Base-by-base conservation (phyloP, 1,140 invertebrate species). In the Zaprionus davidi region DNA sequence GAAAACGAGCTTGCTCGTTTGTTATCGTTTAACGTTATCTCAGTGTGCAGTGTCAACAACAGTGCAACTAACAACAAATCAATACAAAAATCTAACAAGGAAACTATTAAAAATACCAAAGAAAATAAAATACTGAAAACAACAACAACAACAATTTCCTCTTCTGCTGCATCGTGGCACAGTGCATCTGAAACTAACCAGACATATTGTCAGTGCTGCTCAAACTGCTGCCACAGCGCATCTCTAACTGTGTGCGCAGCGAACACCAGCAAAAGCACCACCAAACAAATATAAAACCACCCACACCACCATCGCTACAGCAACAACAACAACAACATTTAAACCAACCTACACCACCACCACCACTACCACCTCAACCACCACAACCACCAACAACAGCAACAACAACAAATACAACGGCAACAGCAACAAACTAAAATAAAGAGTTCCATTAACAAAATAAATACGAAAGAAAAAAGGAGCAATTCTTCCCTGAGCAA, bases 401-500 rank as follows among this genome's bases (percentile, higher is more conserved):
- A 64, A 65, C 62, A 66, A 44, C n/a, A 62, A 26, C 28, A 59
- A 59, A 41, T 26, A 59, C 57, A 69, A 51, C 49, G 68, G 71
- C 76, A 63, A 62, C 55, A 71, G 46, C 72, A 65, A 51, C 57
- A 68, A 78, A 63, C 64, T 17, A 70, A 36, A 38, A 75, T 74
- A 64, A 51, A 24, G 65, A 67, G 24, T 59, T 49, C 49, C 55
- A 66, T 31, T 9, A 57, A 67, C 67, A 83, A 80, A 65, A 46
- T 57, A 69, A 51, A 41, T n/a, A 26, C n/a, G 36, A 51, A 51
- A 34, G 17, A 78, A 49, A 49, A 88, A 83, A 73, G 78, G 81
- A 85, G 79, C 83, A 85, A 85, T 87, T 85, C 22, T 53, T 28
- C 20, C 15, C 5, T 41, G 81, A 84, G 71, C 83, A 85, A 86